phyloP scores from a whole-genome alignment of 2,113 vertebrate genomes.

The Sus scrofa region DNA sequence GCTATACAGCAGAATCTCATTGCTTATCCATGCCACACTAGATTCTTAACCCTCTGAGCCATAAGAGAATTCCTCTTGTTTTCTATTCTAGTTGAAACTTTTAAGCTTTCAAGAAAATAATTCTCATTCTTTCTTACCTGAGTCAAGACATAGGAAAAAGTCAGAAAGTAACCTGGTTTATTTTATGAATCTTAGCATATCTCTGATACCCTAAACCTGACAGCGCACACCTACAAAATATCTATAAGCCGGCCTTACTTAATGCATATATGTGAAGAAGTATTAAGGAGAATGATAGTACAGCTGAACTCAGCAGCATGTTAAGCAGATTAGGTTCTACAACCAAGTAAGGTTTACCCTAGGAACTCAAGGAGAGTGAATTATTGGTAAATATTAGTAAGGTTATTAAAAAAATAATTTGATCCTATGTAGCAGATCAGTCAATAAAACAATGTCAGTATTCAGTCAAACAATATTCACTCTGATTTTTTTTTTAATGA shows the following conservation, averaged over 20 bases:
- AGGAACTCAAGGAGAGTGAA: neutral
- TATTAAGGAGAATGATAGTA: neutral
- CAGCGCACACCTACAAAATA: neutral
- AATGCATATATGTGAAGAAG: neutral
- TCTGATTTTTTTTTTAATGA: constrained; percentile 37
- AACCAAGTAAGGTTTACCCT: neutral
- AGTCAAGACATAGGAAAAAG: constrained; percentile 20
- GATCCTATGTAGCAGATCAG: neutral
- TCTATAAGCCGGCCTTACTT: neutral
- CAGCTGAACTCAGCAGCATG: neutral
- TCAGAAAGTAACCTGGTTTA: neutral
- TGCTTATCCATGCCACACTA: too few species aligned
- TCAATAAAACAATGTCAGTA: neutral
- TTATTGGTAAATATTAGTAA: constrained; percentile 56
- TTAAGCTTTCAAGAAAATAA: constrained; percentile 25
- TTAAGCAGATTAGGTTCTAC: constrained; percentile 24
- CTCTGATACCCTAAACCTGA: constrained; percentile 1
- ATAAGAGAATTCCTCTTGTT: neutral
- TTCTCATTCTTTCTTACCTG: neutral
- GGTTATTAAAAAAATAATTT: constrained; percentile 37
- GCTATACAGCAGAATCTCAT: too few species aligned
- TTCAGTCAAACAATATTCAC: constrained; percentile 15
- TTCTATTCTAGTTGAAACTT: neutral
- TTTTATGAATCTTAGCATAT: constrained; percentile 44
- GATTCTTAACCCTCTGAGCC: too few species aligned